These are phyloP conservation scores for Drosophila gunungcola DNA, from an alignment of 1,140 invertebrate genomes.

Conservation along the genomic window DNA sequence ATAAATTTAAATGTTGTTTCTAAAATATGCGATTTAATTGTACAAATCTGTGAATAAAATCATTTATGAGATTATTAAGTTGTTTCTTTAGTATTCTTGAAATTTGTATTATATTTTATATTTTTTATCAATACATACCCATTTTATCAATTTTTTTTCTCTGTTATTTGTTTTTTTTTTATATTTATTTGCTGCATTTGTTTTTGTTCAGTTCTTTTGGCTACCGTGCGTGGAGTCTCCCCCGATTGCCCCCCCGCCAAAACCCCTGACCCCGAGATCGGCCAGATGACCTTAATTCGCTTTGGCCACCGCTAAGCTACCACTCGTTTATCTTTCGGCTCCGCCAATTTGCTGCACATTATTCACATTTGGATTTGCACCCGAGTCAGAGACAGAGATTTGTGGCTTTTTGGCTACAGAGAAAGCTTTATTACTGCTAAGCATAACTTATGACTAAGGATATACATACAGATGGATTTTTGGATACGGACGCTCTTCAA, in stretches of 20 bases:
- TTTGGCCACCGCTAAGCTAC: constrained; percentile 52
- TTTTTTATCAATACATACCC: too few species aligned
- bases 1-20: too few species aligned
- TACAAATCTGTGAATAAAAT: too few species aligned
- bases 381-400: constrained; percentile 34
- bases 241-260: constrained; percentile 16
- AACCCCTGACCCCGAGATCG: constrained; percentile 27
- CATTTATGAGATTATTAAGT: too few species aligned
- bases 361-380: constrained; percentile 49
- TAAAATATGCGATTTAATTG: too few species aligned
- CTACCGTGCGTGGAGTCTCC: constrained; percentile 53
- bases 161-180: constrained; percentile 11
- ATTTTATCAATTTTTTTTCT: too few species aligned
- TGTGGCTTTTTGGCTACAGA: constrained; percentile 53
- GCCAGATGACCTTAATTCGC: constrained; percentile 77
- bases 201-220: constrained; percentile 9
- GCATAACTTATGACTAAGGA: constrained; percentile 37
- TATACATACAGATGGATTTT: constrained; percentile 25
- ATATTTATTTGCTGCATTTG: constrained; percentile 27
- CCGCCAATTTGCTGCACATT: constrained; percentile 72
- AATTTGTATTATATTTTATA: too few species aligned
- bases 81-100: too few species aligned
- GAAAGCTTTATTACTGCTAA: constrained; percentile 68
- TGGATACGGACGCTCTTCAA: constrained; percentile 15
- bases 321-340: constrained; percentile 63